Conservation (phyloP, 2,113 vertebrate species). For the Anhinga anhinga region DNA sequence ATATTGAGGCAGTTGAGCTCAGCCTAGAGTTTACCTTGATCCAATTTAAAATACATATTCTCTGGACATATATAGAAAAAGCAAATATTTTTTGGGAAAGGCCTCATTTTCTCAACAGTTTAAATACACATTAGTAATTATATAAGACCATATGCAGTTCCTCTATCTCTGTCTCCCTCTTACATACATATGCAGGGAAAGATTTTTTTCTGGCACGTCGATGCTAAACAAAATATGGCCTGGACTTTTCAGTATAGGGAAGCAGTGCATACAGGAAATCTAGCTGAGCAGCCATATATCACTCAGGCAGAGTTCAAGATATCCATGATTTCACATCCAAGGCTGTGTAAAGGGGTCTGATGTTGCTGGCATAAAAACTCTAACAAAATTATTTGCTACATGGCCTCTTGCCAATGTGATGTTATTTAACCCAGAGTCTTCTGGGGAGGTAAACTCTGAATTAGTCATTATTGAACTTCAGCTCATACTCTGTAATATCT, state of each 20-base stretch:
- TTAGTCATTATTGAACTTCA: neutral
- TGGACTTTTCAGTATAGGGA: neutral
- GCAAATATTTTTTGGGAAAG: neutral
- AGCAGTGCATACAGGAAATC: neutral
- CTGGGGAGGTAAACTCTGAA: neutral
- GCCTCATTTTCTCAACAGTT: constrained; percentile 49
- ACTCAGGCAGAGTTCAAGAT: neutral
- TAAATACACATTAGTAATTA: neutral
- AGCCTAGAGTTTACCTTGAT: constrained; percentile 8
- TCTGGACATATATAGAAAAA: neutral
- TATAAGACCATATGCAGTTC: neutral
- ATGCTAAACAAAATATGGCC: neutral
- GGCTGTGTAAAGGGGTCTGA: neutral
- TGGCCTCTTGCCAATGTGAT: neutral
- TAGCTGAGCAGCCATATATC: neutral
- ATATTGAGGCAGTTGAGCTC: neutral
- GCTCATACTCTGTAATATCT: neutral
- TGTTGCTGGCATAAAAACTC: neutral
- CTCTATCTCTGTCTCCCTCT: neutral
- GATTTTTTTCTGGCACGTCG: neutral
- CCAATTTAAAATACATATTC: neutral
- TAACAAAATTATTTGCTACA: neutral
- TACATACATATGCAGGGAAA: neutral
- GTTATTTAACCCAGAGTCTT: neutral
- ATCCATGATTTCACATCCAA: neutral